Conservation (phyloP, 2,888 invertebrate species). For the Gortyna flavago region DNA sequence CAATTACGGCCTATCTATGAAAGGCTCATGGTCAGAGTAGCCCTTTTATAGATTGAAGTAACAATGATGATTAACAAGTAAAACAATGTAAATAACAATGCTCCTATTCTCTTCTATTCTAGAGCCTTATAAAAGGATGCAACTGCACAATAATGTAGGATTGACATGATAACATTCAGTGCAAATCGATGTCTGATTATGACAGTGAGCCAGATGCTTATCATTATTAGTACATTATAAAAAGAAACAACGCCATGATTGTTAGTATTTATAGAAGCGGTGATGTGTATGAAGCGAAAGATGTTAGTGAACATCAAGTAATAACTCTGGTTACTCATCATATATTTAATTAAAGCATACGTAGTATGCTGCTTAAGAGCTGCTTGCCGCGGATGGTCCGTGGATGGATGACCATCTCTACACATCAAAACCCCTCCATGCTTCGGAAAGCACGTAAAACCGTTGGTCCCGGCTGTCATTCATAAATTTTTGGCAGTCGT, state of each 20-base stretch:
- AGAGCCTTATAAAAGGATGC: constrained; percentile 3
- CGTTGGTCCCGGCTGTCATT: not conserved
- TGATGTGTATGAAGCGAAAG: not conserved
- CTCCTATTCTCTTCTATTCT: not conserved
- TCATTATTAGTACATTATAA: constrained; percentile 32
- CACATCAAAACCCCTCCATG: no score
- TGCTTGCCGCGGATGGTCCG: not conserved
- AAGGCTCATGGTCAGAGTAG: not conserved
- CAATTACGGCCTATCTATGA: not conserved
- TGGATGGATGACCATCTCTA: no score
- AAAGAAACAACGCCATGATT: constrained; percentile 10
- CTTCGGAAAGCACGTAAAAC: no score
- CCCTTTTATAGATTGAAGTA: not conserved
- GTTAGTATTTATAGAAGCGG: constrained; percentile 2
- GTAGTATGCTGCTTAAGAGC: not conserved
- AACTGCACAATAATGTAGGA: constrained; percentile 13
- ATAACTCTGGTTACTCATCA: not conserved
- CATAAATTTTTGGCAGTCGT: not conserved
- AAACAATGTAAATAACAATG: constrained; percentile 7
- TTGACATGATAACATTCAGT: constrained; percentile 27
- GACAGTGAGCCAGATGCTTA: constrained; percentile 13
- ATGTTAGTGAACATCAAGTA: not conserved
- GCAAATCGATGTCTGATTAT: constrained; percentile 39
- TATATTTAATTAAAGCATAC: not conserved
- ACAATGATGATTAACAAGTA: not conserved